Percentiles rank a stretch among this genome's conserved stretches.
These are phyloP conservation scores for Torymus tubicola DNA, from an alignment of 2,888 invertebrate species.

Conservation along the genomic window DNA sequence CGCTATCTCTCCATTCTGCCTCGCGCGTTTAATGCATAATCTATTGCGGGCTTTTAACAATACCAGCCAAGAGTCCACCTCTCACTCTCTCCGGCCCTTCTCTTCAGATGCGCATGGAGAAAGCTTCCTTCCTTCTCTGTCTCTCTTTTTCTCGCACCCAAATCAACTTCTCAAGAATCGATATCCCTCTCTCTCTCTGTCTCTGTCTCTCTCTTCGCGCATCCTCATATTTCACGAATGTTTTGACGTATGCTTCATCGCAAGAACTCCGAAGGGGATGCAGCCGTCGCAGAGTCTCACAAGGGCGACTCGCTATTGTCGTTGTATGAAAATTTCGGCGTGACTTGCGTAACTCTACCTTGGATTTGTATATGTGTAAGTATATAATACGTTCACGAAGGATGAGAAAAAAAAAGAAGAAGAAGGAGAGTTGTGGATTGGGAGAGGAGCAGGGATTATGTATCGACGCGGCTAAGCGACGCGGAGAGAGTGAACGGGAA, in stretches of 20 bases:
- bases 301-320: neutral
- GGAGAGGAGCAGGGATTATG: conserved; percentile 10
- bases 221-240: conserved; percentile 73
- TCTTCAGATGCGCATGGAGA: conserved; percentile 25
- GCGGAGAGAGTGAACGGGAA: conserved; percentile 1
- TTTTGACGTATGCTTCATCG: conserved; percentile 71
- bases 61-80: conserved; percentile 64
- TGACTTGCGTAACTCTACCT: conserved; percentile 39
- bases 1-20: conserved; percentile 70
- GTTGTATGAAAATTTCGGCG: conserved; percentile 23
- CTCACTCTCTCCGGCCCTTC: conserved; percentile 34
- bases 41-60: conserved; percentile 75
- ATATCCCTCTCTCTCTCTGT: conserved; percentile 64
- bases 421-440: too few species aligned
- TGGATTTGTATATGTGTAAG: neutral
- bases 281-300: conserved; percentile 10
- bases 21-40: conserved; percentile 74
- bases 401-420: too few species aligned
- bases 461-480: neutral
- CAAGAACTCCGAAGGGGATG: conserved; percentile 63
- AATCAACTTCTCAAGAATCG: conserved; percentile 66
- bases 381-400: too few species aligned
- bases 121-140: conserved; percentile 62
- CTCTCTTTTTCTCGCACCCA: conserved; percentile 1
- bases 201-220: conserved; percentile 65